phyloP scores from a whole-genome alignment of 2,113 vertebrate species.

The Takifugu flavidus region DNA sequence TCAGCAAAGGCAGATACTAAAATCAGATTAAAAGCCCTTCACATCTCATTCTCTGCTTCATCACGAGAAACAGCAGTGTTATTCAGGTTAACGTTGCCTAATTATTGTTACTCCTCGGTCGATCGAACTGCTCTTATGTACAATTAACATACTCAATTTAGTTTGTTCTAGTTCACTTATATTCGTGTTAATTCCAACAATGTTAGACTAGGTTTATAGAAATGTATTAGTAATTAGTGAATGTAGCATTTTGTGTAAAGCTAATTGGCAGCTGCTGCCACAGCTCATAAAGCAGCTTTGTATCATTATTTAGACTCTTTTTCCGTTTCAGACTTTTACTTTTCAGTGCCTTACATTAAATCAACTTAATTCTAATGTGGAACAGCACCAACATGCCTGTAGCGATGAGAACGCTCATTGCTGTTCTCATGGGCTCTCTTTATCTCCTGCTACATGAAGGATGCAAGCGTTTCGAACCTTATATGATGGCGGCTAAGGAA shows the following conservation, averaged over 20 bases:
- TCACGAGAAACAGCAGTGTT: conserved; percentile 9
- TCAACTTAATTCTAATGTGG: too few relatives aligned
- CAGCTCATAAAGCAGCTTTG: conserved; percentile 30
- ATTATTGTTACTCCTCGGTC: conserved; percentile 2
- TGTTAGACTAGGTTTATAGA: conserved; percentile 35
- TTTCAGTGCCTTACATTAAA: too few relatives aligned
- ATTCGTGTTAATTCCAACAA: conserved; percentile 25
- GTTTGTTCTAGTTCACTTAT: conserved; percentile 20
- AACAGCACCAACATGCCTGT: background rate
- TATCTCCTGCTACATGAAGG: conserved; percentile 1
- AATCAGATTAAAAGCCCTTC: too few relatives aligned
- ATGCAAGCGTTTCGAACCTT: conserved; percentile 33
- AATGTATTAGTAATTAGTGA: conserved; percentile 39
- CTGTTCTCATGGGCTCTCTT: background rate
- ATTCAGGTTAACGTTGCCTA: background rate
- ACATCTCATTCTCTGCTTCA: background rate
- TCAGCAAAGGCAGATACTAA: too few relatives aligned
- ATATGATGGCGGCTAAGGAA: conserved; percentile 20
- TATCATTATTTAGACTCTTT: conserved; percentile 19
- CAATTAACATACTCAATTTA: conserved; percentile 13
- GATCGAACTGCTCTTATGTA: conserved; percentile 15
- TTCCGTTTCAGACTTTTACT: conserved; percentile 9
- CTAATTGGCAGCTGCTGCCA: conserved; percentile 26
- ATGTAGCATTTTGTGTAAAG: background rate
- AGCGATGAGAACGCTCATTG: conserved; percentile 1